Percentiles rank a stretch among this genome's conserved stretches.
phyloP scores from a whole-genome alignment of 1,140 invertebrate genomes.

The Asbolus verrucosus region DNA sequence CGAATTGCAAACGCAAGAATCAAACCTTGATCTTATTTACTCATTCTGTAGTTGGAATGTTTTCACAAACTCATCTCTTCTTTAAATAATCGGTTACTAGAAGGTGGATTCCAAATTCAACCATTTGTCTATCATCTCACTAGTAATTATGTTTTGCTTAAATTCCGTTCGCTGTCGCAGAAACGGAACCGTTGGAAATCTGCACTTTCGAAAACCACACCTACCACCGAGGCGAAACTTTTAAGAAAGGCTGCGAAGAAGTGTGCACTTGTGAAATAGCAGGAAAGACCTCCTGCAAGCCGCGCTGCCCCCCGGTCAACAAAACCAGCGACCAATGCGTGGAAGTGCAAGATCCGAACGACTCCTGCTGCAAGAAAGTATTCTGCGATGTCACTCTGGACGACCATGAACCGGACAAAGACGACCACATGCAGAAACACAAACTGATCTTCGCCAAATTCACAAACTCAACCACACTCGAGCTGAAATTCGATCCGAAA shows the following conservation, averaged over 20 bases:
- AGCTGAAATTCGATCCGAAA: conserved; percentile 62
- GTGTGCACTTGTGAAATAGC: conserved; percentile 81
- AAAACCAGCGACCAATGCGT: conserved; percentile 77
- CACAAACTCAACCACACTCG: conserved; percentile 62
- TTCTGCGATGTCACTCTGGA: conserved; percentile 84
- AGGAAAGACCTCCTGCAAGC: conserved; percentile 79
- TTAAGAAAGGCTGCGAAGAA: conserved; percentile 83
- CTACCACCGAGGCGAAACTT: conserved; percentile 76
- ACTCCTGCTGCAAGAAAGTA: conserved; percentile 86
- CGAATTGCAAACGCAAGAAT: too few relatives aligned
- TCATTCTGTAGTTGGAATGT: too few relatives aligned
- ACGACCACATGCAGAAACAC: conserved; percentile 43
- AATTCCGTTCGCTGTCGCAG: too few relatives aligned
- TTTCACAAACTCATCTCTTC: too few relatives aligned
- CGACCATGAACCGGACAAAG: conserved; percentile 70
- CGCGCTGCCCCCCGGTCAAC: conserved; percentile 71
- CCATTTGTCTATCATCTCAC: too few relatives aligned
- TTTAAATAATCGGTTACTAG: too few relatives aligned
- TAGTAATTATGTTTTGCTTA: too few relatives aligned
- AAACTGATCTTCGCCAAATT: conserved; percentile 63
- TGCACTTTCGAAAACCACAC: conserved; percentile 83
- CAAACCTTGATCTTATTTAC: too few relatives aligned
- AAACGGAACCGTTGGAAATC: conserved; percentile 67
- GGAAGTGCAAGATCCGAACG: conserved; percentile 79
- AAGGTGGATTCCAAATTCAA: too few relatives aligned